phyloP scores from a whole-genome alignment of 1,140 invertebrate species.

The Potamilus streckersoni region DNA sequence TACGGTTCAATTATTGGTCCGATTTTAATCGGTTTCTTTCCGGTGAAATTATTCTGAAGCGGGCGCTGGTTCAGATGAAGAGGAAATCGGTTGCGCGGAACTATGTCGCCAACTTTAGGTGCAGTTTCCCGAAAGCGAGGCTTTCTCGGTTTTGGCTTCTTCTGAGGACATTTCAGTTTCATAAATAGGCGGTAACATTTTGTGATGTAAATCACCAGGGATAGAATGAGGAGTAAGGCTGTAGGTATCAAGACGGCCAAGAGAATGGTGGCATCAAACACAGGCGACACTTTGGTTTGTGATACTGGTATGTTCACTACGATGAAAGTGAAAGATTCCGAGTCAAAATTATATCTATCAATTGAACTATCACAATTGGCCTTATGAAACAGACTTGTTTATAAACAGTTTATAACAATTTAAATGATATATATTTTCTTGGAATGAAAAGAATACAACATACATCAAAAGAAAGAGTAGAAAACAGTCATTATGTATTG shows the following conservation, averaged over 20 bases:
- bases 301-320: no score
- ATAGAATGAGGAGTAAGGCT: conserved; percentile 2
- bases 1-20: conserved; percentile 27
- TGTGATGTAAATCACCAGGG: conserved; percentile 13
- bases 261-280: conserved; percentile 15
- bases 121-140: conserved; percentile 7
- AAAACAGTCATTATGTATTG: no score
- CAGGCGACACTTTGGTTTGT: no score
- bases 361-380: no score
- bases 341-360: no score
- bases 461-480: no score
- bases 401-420: no score
- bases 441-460: no score
- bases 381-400: no score
- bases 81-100: conserved; percentile 3
- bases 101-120: conserved; percentile 2
- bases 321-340: no score
- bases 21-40: conserved; percentile 26
- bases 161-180: not conserved
- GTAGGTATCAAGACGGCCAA: conserved; percentile 7
- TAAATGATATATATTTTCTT: no score
- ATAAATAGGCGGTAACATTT: conserved; percentile 14
- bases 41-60: conserved; percentile 9
- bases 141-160: conserved; percentile 1
- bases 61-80: not conserved